Percentiles rank a stretch among this genome's conserved stretches.
Conservation (phyloP, 1,140 invertebrate genomes). For the Brachionus sp. region DNA sequence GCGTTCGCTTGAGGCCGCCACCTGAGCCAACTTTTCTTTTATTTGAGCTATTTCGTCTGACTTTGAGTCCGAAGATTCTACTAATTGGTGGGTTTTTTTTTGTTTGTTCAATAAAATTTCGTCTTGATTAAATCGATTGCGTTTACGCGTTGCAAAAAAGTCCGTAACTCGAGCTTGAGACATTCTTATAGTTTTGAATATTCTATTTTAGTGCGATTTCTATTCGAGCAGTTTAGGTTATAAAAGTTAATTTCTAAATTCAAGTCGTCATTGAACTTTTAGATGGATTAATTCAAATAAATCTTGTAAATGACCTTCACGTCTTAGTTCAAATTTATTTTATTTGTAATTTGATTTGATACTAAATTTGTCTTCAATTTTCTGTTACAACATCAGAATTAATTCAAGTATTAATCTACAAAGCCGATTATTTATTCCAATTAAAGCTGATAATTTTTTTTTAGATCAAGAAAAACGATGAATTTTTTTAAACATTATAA, state of each 20-base stretch:
- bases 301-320: not conserved
- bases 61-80: not conserved
- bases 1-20: not conserved
- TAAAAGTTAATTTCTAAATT: not conserved
- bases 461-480: too few relatives aligned
- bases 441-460: too few relatives aligned
- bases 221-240: not conserved
- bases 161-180: constrained; percentile 42
- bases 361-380: not conserved
- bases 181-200: not conserved
- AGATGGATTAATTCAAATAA: not conserved
- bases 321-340: not conserved
- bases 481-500: too few relatives aligned
- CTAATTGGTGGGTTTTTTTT: constrained; percentile 16
- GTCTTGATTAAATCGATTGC: constrained; percentile 35
- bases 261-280: constrained; percentile 3
- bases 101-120: constrained; percentile 22
- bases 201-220: not conserved
- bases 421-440: too few relatives aligned
- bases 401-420: not conserved
- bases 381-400: not conserved
- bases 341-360: not conserved
- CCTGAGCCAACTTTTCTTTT: constrained; percentile 25
- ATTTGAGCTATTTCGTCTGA: constrained; percentile 4
- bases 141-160: constrained; percentile 37